Conservation (phyloP, 1,140 invertebrate genomes). For the Arion vulgaris region DNA sequence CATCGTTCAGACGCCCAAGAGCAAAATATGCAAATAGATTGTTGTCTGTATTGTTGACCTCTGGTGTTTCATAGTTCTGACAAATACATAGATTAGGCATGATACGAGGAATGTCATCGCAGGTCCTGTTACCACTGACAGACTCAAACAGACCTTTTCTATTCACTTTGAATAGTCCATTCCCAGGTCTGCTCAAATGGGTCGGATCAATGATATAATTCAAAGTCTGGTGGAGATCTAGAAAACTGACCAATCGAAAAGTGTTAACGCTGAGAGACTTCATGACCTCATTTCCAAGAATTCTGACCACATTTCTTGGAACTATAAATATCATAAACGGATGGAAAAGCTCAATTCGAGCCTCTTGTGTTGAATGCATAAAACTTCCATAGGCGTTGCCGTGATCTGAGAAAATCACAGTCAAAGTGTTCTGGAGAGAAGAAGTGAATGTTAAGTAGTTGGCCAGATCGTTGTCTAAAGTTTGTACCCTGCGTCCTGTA, state of each 20-base stretch:
- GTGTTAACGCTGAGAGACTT: constrained; percentile 53
- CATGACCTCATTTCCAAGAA: constrained; percentile 46
- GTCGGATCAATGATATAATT: constrained; percentile 31
- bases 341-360: constrained; percentile 66
- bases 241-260: constrained; percentile 51
- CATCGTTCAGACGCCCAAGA: constrained; percentile 62
- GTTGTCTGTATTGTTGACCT: constrained; percentile 46
- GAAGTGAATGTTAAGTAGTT: constrained; percentile 47
- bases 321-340: constrained; percentile 62
- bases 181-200: not conserved
- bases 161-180: constrained; percentile 43
- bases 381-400: constrained; percentile 69
- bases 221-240: constrained; percentile 61
- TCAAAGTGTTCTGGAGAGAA: constrained; percentile 59
- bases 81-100: constrained; percentile 69
- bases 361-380: constrained; percentile 56
- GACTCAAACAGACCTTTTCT: constrained; percentile 54
- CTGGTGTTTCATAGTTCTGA: constrained; percentile 57
- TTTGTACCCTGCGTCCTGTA: constrained; percentile 61
- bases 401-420: constrained; percentile 69
- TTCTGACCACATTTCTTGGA: constrained; percentile 45
- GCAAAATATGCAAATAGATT: constrained; percentile 63
- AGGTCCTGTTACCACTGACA: constrained; percentile 55
- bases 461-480: constrained; percentile 61
- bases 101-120: constrained; percentile 59